Percentiles rank a stretch among this genome's conserved stretches.
Evolutionary conservation across 2,113 vertebrate genomes (phyloP).

Genomic region (Clarias magur): DNA sequence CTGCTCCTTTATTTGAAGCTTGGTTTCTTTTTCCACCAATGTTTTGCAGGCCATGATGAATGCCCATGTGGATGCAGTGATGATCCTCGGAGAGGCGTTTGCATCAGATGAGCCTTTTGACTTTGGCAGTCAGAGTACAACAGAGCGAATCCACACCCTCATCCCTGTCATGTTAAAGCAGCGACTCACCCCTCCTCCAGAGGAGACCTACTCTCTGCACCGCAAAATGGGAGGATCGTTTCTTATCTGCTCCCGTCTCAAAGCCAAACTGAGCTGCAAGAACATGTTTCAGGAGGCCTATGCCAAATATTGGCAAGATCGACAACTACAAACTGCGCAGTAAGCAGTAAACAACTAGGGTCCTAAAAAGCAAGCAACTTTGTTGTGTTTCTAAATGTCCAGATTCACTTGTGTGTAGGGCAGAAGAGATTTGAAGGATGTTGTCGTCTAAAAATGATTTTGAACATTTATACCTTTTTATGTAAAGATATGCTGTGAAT

Average conservation of each 20-base stretch:
- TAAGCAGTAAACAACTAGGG: neutral
- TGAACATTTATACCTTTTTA: neutral
- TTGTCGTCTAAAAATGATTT: neutral
- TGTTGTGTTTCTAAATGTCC: neutral
- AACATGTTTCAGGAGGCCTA: conserved; percentile 88
- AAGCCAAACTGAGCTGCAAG: conserved; percentile 85
- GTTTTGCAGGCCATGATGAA: conserved; percentile 85
- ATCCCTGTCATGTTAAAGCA: conserved; percentile 95
- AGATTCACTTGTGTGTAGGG: neutral
- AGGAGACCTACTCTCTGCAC: conserved; percentile 97
- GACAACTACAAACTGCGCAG: conserved; percentile 44
- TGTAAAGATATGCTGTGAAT: neutral
- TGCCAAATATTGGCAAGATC: conserved; percentile 78
- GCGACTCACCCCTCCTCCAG: conserved; percentile 87
- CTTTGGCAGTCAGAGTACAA: conserved; percentile 89
- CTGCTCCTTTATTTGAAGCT: neutral
- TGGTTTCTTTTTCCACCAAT: neutral
- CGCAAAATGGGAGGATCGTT: conserved; percentile 98
- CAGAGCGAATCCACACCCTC: conserved; percentile 89
- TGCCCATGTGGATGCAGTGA: conserved; percentile 91
- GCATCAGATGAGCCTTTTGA: conserved; percentile 81
- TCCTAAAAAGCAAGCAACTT: neutral
- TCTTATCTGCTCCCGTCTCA: conserved; percentile 93
- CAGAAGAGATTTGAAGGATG: neutral
- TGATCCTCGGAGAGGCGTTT: conserved; percentile 96